These are phyloP conservation scores for Nyctalus aviator DNA, from an alignment of 2,797 vertebrate genomes.

Conservation along the genomic window DNA sequence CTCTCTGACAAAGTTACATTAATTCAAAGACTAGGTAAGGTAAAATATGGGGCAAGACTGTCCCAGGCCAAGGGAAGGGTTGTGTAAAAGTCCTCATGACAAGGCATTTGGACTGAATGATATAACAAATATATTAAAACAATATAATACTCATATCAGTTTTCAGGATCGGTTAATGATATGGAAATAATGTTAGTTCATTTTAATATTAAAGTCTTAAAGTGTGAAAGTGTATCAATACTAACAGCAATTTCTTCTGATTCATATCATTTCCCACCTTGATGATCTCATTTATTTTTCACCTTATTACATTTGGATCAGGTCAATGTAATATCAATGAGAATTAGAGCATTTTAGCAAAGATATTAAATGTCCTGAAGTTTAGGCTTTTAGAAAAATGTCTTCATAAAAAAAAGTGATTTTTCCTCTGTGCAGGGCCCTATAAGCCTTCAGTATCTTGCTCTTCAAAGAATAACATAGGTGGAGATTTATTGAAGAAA, in stretches of 20 bases:
- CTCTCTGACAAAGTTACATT: background rate
- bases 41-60: background rate
- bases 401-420: background rate
- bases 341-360: background rate
- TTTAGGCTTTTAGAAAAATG: conserved; percentile 35
- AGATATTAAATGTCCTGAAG: background rate
- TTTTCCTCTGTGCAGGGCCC: background rate
- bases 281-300: conserved; percentile 41
- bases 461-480: background rate
- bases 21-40: background rate
- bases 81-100: background rate
- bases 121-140: background rate
- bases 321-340: conserved; percentile 12
- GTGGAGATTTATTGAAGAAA: no score
- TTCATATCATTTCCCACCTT: conserved; percentile 8
- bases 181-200: conserved; percentile 29
- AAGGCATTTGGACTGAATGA: background rate
- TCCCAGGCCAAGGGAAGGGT: background rate
- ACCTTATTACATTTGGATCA: conserved; percentile 25
- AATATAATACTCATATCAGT: background rate
- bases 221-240: conserved; percentile 15
- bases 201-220: conserved; percentile 34
- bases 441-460: background rate
- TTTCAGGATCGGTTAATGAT: conserved; percentile 31
- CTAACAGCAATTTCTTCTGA: conserved; percentile 26